A percentile compares a stretch with the other conserved stretches of the same genome.
Evolutionary conservation across 2,888 invertebrate genomes (phyloP).

Genomic region (Leptinotarsa juncta): DNA sequence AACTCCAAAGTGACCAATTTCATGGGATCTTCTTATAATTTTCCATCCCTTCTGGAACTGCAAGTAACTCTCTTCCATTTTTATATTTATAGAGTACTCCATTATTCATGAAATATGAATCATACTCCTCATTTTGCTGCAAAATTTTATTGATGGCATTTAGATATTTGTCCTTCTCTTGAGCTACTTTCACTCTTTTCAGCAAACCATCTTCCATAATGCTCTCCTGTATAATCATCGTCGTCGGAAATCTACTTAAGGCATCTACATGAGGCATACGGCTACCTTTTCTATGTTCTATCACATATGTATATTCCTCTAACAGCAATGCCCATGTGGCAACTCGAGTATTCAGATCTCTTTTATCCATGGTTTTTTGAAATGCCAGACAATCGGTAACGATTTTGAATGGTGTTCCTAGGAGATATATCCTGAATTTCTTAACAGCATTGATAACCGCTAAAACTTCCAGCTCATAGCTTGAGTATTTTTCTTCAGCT

Average conservation of each 20-base stretch:
- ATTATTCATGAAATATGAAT: conserved; percentile 36
- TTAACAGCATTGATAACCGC: conserved; percentile 56
- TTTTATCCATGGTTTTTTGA: conserved; percentile 55
- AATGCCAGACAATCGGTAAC: conserved; percentile 58
- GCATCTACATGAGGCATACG: conserved; percentile 53
- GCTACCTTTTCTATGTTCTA: conserved; percentile 53
- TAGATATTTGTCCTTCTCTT: conserved; percentile 46
- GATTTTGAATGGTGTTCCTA: conserved; percentile 56
- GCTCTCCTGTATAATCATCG: conserved; percentile 16
- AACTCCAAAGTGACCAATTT: conserved; percentile 57
- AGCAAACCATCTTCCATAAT: conserved; percentile 29
- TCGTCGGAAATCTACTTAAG: conserved; percentile 48
- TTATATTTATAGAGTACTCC: conserved; percentile 50
- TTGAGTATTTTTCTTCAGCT: conserved; percentile 53
- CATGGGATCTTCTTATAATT: conserved; percentile 58
- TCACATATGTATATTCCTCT: conserved; percentile 51
- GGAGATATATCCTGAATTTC: conserved; percentile 56
- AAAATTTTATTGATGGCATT: conserved; percentile 46
- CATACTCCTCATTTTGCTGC: conserved; percentile 27
- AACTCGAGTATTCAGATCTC: conserved; percentile 50
- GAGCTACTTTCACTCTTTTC: conserved; percentile 33
- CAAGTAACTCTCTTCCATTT: conserved; percentile 43
- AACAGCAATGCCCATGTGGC: conserved; percentile 56
- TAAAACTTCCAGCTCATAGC: conserved; percentile 59
- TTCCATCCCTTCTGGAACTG: conserved; percentile 59